phyloP scores from a whole-genome alignment of 2,113 vertebrate genomes.

The Holacanthus passer region DNA sequence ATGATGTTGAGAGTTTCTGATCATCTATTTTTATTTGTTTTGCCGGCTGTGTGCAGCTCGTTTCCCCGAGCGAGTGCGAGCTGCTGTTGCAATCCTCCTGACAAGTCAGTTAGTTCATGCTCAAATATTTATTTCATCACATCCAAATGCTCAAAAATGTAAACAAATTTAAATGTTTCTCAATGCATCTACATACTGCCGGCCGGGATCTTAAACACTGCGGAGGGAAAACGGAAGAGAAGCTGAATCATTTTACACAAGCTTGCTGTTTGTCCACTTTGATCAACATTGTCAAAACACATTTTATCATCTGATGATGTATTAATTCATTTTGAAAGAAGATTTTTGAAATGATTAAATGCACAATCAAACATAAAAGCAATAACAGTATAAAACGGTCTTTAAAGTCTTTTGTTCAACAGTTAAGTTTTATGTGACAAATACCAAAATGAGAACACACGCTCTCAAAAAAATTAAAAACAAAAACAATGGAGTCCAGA shows the following conservation, averaged over 20 bases:
- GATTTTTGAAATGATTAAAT: not conserved
- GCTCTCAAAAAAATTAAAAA: not conserved
- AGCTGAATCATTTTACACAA: conserved; percentile 43
- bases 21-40: conserved; percentile 71
- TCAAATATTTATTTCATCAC: conserved; percentile 71
- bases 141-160: conserved; percentile 50
- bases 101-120: conserved; percentile 56
- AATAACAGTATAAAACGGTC: not conserved
- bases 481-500: not conserved
- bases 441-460: not conserved
- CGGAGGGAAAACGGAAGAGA: conserved; percentile 10
- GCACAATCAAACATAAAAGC: not conserved
- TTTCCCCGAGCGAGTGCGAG: conserved; percentile 30
- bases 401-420: not conserved
- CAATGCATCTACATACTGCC: conserved; percentile 14
- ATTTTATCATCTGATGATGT: not conserved
- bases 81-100: conserved; percentile 57
- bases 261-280: conserved; percentile 16
- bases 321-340: not conserved
- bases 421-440: not conserved
- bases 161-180: conserved; percentile 65
- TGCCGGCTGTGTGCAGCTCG: conserved; percentile 38
- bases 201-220: conserved; percentile 8
- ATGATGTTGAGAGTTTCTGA: conserved; percentile 62
- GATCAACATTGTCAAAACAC: not conserved